A percentile compares a stretch with the other conserved stretches of the same genome.
Conservation (phyloP, 2,888 invertebrate species). For the Oscheius onirici region DNA sequence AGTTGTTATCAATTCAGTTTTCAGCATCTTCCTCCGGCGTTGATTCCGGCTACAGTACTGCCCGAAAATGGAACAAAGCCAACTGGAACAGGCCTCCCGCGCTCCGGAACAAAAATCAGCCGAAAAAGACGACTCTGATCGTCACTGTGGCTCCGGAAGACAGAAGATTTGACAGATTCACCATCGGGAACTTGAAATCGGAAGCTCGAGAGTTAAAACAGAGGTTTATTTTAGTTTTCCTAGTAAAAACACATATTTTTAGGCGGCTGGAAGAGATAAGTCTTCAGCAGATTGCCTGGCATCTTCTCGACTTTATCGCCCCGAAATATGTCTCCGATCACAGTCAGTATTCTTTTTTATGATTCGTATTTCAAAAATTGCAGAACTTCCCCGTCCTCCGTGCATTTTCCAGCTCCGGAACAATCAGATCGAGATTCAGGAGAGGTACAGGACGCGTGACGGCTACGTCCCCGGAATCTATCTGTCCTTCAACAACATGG, state of each 20-base stretch:
- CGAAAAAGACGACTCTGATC: not conserved
- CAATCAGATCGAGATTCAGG: not conserved
- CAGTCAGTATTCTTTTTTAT: not conserved
- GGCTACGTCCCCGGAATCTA: not conserved
- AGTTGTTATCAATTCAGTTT: not conserved
- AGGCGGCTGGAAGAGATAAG: too few species aligned
- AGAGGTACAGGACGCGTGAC: not conserved
- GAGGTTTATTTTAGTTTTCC: too few species aligned
- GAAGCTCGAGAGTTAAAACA: too few species aligned
- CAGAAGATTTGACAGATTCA: too few species aligned
- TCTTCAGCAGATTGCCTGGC: not conserved
- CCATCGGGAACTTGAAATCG: too few species aligned
- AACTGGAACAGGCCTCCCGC: not conserved
- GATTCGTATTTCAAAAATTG: not conserved
- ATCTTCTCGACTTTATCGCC: constrained; percentile 12
- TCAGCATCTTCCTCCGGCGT: constrained; percentile 2
- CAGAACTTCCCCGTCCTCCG: not conserved
- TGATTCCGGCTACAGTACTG: constrained; percentile 22
- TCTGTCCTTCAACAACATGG: too few species aligned
- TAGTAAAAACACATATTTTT: too few species aligned
- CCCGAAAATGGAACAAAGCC: not conserved
- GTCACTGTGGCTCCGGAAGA: too few species aligned
- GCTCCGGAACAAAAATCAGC: not conserved
- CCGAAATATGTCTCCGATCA: constrained; percentile 6
- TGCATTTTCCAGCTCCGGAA: constrained; percentile 7